These are phyloP conservation scores for Melanotaenia maccullochi DNA, from an alignment of 2,797 vertebrate species.

Conservation along the genomic window DNA sequence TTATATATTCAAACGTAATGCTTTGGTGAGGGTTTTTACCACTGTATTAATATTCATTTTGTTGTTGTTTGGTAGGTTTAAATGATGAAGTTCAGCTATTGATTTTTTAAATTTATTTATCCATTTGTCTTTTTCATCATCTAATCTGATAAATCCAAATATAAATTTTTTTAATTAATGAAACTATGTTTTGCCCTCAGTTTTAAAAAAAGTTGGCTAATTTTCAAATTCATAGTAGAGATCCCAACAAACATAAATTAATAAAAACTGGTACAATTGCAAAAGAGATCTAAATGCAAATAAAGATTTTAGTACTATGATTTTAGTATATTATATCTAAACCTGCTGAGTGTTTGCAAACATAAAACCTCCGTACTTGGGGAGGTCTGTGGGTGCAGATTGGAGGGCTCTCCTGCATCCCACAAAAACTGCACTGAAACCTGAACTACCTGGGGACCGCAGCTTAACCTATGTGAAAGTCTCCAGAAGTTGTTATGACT, in stretches of 20 bases:
- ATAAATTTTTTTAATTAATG: not conserved
- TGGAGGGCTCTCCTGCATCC: not conserved
- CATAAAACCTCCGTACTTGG: not conserved
- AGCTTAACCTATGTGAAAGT: not conserved
- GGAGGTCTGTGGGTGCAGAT: not conserved
- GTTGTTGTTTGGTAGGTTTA: too few species aligned
- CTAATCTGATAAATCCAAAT: too few species aligned
- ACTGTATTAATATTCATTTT: not conserved
- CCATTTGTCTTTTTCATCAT: too few species aligned
- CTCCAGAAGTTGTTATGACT: not conserved
- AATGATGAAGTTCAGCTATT: not conserved
- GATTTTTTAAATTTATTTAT: not conserved
- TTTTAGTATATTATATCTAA: not conserved
- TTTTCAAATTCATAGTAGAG: not conserved
- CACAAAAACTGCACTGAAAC: not conserved
- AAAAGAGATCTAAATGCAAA: too few species aligned
- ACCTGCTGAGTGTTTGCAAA: not conserved
- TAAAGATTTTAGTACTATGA: too few species aligned
- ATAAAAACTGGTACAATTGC: too few species aligned
- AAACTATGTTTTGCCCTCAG: too few species aligned
- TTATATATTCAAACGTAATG: not conserved
- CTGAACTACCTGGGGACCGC: not conserved
- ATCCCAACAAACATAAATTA: not conserved
- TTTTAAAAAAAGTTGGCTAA: too few species aligned
- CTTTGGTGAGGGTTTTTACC: not conserved